Conservation (phyloP, 2,888 invertebrate species). For the Tetranychus piercei region DNA sequence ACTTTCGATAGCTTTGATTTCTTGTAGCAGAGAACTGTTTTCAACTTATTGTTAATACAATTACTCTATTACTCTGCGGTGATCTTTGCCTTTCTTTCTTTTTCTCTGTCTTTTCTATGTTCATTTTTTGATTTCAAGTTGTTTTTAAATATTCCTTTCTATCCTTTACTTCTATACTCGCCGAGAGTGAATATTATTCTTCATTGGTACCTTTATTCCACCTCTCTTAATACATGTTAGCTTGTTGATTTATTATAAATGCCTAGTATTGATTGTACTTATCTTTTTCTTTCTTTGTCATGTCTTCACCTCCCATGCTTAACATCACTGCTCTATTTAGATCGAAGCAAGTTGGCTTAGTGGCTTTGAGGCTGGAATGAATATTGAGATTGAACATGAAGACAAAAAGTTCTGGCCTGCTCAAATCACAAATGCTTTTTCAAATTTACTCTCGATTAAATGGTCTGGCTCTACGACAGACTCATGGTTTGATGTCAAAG, state of each 20-base stretch:
- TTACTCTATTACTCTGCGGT: no score
- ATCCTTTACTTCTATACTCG: background rate
- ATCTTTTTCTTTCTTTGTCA: background rate
- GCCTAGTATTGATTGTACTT: background rate
- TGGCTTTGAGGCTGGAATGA: conserved; percentile 17
- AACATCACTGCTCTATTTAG: background rate
- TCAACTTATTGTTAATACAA: no score
- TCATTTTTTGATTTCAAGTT: no score
- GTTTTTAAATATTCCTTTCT: background rate
- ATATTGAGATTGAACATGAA: conserved; percentile 19
- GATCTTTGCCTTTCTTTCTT: no score
- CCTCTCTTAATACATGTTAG: background rate
- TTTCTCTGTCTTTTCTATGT: no score
- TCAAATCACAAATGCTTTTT: conserved; percentile 14
- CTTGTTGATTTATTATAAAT: background rate
- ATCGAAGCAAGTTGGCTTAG: conserved; percentile 16
- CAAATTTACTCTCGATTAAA: conserved; percentile 15
- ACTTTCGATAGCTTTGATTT: no score
- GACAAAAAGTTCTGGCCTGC: conserved; percentile 20
- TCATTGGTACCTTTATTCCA: background rate
- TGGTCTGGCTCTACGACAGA: conserved; percentile 16
- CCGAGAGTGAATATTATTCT: background rate
- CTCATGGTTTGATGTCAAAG: conserved; percentile 19
- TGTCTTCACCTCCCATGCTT: no score
- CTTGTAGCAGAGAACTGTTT: no score